Evolutionary conservation across 2,797 vertebrate genomes (phyloP), one percentile per base, ranked within the genome.

Genomic region (Macropus fuliginosus): DNA sequence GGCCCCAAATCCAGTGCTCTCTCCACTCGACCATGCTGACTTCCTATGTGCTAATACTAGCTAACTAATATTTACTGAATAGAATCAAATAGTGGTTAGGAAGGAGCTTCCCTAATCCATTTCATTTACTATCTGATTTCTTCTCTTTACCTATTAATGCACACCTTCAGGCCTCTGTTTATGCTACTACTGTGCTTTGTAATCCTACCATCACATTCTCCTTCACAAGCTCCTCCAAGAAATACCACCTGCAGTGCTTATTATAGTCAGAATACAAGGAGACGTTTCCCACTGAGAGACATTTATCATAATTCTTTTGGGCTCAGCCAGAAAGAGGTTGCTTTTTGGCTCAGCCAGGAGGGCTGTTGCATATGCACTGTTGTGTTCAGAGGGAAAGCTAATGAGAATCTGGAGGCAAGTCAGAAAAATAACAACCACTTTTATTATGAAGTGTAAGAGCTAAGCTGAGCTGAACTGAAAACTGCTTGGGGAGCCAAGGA

Each of bases 401-500:
- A 98, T 98, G 97, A 98, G 97, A 89, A 96, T 94, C 96, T 97
- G 96, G 97, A 96, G 97, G 94, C 96, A 91, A 54, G 93, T 97
- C 96, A 96, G 95, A 56, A 95, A 94, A 97, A 92, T 94, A 94
- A 93, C 96, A 91, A 94, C 95, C 94, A 2, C 93, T 93, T 97
- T 96, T 94, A 97, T 94, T 95, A 92, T 54, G 28, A 54, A 94
- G 81, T 93, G 97, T 95, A 93, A 97, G 97, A 97, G 96, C 94
- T 95, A 87, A 95, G 94, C 95, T 55, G 93, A 66, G 90, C 52
- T 92, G 96, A 94, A 94, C 40, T 21, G 55, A 18, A 91, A 96
- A 96, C 96, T n/a, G 91, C 89, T 10, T 0, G 14, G 91, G 62
- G 92, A 93, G 92, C 66, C 3, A 0, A 34, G 81, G 94, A 96